These are phyloP conservation scores for Pemphredon lugubris DNA, from an alignment of 2,888 invertebrate species.

Conservation along the genomic window DNA sequence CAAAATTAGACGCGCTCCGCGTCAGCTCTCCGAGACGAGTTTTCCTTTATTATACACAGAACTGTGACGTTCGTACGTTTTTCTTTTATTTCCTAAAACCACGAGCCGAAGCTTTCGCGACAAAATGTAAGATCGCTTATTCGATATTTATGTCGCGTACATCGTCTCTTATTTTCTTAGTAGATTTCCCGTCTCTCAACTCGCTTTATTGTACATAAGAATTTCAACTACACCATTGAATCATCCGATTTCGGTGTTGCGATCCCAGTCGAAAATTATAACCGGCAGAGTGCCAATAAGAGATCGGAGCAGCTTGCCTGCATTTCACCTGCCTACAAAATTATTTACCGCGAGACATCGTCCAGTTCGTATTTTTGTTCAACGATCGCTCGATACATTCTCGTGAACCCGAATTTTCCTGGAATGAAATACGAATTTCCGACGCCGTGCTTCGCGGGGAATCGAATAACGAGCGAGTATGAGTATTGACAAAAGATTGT, in stretches of 20 bases:
- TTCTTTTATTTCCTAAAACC: not conserved
- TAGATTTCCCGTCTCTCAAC: constrained; percentile 27
- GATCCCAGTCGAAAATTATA: constrained; percentile 24
- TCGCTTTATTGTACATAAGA: constrained; percentile 13
- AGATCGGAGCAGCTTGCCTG: not conserved
- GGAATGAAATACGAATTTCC: too few species aligned
- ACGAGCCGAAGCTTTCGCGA: not conserved
- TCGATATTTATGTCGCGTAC: constrained; percentile 28
- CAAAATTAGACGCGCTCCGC: too few species aligned
- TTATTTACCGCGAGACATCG: too few species aligned
- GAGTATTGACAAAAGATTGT: too few species aligned
- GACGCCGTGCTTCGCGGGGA: too few species aligned
- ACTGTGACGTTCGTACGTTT: constrained; percentile 16
- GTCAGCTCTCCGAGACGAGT: not conserved
- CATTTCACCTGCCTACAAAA: constrained; percentile 27
- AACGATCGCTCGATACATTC: not conserved
- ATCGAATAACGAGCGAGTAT: too few species aligned
- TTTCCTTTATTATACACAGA: not conserved
- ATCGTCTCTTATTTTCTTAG: constrained; percentile 21
- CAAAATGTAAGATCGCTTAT: constrained; percentile 6
- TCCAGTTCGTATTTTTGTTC: too few species aligned
- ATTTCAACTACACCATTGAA: constrained; percentile 31
- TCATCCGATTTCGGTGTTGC: constrained; percentile 29
- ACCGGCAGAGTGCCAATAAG: constrained; percentile 35
- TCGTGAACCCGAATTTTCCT: too few species aligned